These are phyloP conservation scores for Copidosoma aretas DNA, from an alignment of 2,888 invertebrate genomes.

Conservation along the genomic window DNA sequence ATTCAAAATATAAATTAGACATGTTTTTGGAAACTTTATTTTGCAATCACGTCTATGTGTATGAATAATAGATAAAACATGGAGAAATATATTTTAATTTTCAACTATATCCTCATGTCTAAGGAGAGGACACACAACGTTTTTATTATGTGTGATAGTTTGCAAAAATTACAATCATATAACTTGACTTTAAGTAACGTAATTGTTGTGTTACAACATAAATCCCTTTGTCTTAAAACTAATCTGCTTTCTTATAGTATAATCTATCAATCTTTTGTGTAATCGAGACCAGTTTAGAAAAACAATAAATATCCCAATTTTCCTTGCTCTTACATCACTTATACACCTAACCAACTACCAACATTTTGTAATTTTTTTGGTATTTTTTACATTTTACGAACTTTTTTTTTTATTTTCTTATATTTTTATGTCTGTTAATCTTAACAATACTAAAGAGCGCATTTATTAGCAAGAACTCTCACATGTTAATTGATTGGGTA, in stretches of 20 bases:
- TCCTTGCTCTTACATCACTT: constrained; percentile 39
- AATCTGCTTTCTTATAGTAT: constrained; percentile 20
- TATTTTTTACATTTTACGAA: constrained; percentile 47
- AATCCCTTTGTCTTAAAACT: constrained; percentile 36
- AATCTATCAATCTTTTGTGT: constrained; percentile 31
- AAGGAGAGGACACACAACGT: constrained; percentile 12
- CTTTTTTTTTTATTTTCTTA: constrained; percentile 47
- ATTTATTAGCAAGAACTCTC: constrained; percentile 56
- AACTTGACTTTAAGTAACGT: constrained; percentile 40
- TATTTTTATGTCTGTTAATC: constrained; percentile 51
- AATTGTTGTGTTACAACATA: constrained; percentile 44
- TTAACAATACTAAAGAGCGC: constrained; percentile 57
- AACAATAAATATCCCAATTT: constrained; percentile 38
- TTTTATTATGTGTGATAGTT: constrained; percentile 10
- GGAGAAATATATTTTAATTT: constrained; percentile 19
- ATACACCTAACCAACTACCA: constrained; percentile 54
- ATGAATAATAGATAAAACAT: constrained; percentile 55
- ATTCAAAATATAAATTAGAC: constrained; percentile 17
- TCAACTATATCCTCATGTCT: background rate
- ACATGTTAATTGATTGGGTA: constrained; percentile 55
- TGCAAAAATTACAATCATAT: constrained; percentile 31
- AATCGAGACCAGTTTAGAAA: constrained; percentile 33
- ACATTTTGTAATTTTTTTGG: constrained; percentile 47
- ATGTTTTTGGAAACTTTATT: constrained; percentile 51
- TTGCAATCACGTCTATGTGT: constrained; percentile 52